Evolutionary conservation across 2,888 invertebrate genomes (phyloP).

Genomic region (Drosophila yooni): DNA sequence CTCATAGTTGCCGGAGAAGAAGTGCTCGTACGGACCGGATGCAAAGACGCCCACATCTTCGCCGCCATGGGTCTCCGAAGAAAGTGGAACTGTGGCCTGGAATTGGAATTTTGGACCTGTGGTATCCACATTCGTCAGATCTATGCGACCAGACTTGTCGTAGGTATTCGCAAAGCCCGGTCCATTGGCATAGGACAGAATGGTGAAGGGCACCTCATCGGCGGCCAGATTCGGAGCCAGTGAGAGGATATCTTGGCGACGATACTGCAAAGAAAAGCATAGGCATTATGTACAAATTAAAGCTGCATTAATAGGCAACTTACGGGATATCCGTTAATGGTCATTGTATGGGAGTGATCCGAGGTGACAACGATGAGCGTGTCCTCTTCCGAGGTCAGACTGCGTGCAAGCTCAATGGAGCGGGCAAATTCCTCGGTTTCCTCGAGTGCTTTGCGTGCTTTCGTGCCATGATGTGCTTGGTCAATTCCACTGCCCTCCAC

Average conservation of each 20-base stretch:
- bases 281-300: neutral
- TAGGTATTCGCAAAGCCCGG: constrained; percentile 86
- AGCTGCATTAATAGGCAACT: constrained; percentile 74
- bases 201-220: constrained; percentile 88
- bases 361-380: constrained; percentile 93
- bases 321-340: constrained; percentile 90
- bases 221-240: constrained; percentile 86
- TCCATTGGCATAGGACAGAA: constrained; percentile 91
- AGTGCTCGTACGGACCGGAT: constrained; percentile 90
- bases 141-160: constrained; percentile 56
- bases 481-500: constrained; percentile 87
- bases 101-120: constrained; percentile 82
- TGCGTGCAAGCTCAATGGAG: constrained; percentile 88
- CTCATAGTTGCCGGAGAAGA: constrained; percentile 91
- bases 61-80: constrained; percentile 90
- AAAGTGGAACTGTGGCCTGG: constrained; percentile 88
- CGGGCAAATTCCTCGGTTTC: constrained; percentile 92
- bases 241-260: constrained; percentile 85
- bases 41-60: constrained; percentile 93
- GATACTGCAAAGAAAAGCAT: constrained; percentile 43
- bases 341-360: constrained; percentile 93
- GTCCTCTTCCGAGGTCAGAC: constrained; percentile 88
- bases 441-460: constrained; percentile 89
- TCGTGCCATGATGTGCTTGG: constrained; percentile 87
- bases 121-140: constrained; percentile 68